Base-by-base conservation (phyloP, 2,797 vertebrate species). In the Carapus acus region DNA sequence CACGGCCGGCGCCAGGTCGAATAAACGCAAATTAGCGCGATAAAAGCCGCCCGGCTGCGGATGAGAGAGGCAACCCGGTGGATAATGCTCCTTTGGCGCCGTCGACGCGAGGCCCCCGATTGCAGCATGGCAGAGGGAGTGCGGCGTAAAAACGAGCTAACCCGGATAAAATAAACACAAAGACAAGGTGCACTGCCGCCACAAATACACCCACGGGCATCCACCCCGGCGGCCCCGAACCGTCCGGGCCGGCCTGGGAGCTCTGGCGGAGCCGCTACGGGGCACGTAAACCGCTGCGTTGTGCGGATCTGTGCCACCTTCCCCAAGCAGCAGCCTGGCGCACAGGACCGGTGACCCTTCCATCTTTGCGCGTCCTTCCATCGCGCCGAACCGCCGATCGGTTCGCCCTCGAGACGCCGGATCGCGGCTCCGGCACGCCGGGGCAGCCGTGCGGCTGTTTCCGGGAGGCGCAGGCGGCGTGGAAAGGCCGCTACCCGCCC, bases 11-110 rank as follows among this genome's bases (percentile, higher is more conserved):
- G 74, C 67, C 38, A 69, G 83, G 86, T 85, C 88, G 87, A n/a
- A n/a, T n/a, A n/a, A n/a, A 85, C 87, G 88, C 88, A 68, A 85
- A 91, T 88, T 90, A 84, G 85, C 82, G 83, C 87, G 78, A 93
- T 92, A 91, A 83, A 90, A 78, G 74, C 91, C 90, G 91, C 92
- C 94, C 92, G 91, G 90, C n/a, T n/a, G 85, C 91, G 83, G 90
- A 93, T 92, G 90, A 91, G 90, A 91, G 90, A 81, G 81, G 88
- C 85, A 90, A 86, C 86, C 87, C 88, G 89, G 90, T 89, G 86
- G 85, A 88, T 92, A 94, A 94, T 87, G 90, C 90, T 92, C 88
- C 91, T 94, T 94, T 90, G 90, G 89, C 86, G 87, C 84, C 87
- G 87, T 69, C 83, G 7, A 36, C 3, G 88, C 88, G 90, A 90